Base-by-base conservation (phyloP, 2,113 vertebrate species). In the Mormyrus iriodes region DNA sequence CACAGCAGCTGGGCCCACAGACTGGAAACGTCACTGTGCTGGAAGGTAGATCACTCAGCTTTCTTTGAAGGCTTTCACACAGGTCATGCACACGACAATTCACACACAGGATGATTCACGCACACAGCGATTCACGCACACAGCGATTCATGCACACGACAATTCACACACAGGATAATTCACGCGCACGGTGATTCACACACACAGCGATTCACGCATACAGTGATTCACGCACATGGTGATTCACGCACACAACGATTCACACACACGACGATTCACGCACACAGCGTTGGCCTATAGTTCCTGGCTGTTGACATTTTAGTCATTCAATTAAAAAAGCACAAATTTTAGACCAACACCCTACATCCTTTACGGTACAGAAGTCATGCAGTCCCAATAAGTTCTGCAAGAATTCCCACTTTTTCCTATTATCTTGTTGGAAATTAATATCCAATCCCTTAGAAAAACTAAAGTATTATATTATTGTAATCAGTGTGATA, bases 1-100 rank as follows among this genome's bases (percentile, higher is more conserved):
- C 93, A 94, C 92, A 94, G 93, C 93, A 93, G 94, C 94, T 92
- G 83, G 92, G 49, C 55, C 15, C 86, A 24, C 19, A n/a, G 86
- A 24, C 21, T 19, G 35, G 39, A 86, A 53, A 24, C 42, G 9
- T 87, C 42, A 65, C 31, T 58, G 86, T 3, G 27, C 27, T 44
- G 35, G 52, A 58, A 42, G 27, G 86, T 31, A 27, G 9, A 61
- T 58, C 53, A 19, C 35, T 86, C 51, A 17, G 48, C 31, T 86
- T 86, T 55, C 51, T 35, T 15, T 31, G 24, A 27, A 31, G 48
- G 85, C 85, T 27, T 27, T 86, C 85, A 55, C 15, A 42, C n/a
- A 4, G 24, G 12, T 19, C 15, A 86, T 1, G 17, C 85, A 61
- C 2, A 61, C 24, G 9, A 2, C 21, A 6, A 58, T 58, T 58